These are phyloP conservation scores for Anoplolepis gracilipes DNA, from an alignment of 1,140 invertebrate species.

Conservation along the genomic window DNA sequence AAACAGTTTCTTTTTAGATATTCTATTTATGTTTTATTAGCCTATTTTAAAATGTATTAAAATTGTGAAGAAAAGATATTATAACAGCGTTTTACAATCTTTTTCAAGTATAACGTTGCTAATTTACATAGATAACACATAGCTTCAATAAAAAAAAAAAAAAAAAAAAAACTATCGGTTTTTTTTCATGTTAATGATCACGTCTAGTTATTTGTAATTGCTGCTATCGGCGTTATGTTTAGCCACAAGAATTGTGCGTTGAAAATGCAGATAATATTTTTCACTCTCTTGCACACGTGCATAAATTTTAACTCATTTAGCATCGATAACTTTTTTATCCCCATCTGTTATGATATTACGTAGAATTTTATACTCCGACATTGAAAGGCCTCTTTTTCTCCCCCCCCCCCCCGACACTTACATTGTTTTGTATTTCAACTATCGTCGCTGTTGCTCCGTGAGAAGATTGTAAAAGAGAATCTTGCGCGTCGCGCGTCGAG, in stretches of 20 bases:
- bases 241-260: not conserved
- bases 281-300: not conserved
- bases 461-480: constrained; percentile 27
- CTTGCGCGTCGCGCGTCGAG: not conserved
- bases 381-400: not conserved
- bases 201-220: not conserved
- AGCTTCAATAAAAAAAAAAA: not conserved
- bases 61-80: not conserved
- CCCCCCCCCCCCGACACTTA: too few species aligned
- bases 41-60: not conserved
- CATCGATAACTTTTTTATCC: constrained; percentile 20
- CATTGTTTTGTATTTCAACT: constrained; percentile 12
- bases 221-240: not conserved
- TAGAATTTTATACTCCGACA: not conserved
- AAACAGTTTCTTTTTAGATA: not conserved
- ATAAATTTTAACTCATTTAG: constrained; percentile 4
- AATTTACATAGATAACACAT: not conserved
- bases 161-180: not conserved
- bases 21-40: not conserved
- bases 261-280: constrained; percentile 4
- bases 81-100: not conserved
- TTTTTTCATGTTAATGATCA: constrained; percentile 14
- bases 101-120: not conserved
- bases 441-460: not conserved
- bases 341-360: not conserved